Evolutionary conservation across 2,797 vertebrate species (phyloP).

Genomic region (Microctenopoma stevenorrisi): DNA sequence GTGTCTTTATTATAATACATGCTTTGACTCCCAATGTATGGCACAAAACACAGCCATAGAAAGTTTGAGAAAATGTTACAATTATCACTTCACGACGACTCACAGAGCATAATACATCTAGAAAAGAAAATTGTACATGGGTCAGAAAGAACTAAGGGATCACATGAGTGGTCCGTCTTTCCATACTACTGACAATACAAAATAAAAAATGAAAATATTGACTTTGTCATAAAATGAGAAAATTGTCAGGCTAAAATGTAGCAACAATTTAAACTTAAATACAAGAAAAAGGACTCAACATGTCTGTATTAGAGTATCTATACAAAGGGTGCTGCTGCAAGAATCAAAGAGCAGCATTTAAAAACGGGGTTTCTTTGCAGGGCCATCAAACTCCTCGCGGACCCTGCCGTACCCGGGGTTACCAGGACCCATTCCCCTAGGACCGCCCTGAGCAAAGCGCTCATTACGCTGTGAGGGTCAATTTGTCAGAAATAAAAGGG

Average conservation of each 20-base stretch:
- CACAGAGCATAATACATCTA: conserved; percentile 84
- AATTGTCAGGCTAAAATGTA: conserved; percentile 93
- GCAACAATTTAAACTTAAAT: conserved; percentile 89
- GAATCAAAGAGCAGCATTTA: conserved; percentile 79
- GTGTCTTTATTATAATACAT: conserved; percentile 97
- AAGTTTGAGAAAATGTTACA: conserved; percentile 87
- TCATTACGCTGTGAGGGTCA: conserved; percentile 92
- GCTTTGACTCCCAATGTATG: conserved; percentile 90
- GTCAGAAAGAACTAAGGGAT: conserved; percentile 71
- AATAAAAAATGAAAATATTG: conserved; percentile 77
- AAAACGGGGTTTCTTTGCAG: conserved; percentile 98
- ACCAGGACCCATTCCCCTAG: conserved; percentile 92
- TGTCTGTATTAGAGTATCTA: conserved; percentile 68
- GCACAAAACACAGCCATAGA: conserved; percentile 96
- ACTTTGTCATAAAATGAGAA: conserved; percentile 79
- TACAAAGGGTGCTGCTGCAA: conserved; percentile 75
- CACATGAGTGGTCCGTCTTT: conserved; percentile 67
- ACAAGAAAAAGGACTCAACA: conserved; percentile 79
- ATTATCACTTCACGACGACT: conserved; percentile 83
- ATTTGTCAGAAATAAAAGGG: conserved; percentile 51
- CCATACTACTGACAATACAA: conserved; percentile 81
- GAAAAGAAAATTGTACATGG: conserved; percentile 80
- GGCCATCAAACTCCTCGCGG: conserved; percentile 98
- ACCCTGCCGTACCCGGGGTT: conserved; percentile 93
- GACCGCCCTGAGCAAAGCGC: conserved; percentile 94